Percentiles rank a stretch among this genome's conserved stretches.
Conservation (phyloP, 2,888 invertebrate genomes). For the Euplexia lucipara region DNA sequence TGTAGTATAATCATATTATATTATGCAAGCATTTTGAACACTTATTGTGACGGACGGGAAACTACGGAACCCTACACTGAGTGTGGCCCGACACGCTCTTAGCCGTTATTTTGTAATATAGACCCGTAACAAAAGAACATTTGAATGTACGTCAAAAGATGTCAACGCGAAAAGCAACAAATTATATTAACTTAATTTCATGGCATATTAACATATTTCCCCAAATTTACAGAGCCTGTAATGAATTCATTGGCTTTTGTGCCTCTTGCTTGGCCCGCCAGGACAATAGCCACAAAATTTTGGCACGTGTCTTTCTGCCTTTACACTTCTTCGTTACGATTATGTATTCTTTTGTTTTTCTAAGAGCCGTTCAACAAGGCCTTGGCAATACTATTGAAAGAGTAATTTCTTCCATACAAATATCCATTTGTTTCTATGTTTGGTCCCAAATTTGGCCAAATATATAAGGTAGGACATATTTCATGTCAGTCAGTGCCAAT, state of each 20-base stretch:
- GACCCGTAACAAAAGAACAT: neutral
- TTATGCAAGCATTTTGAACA: too few relatives aligned
- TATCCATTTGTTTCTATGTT: constrained; percentile 74
- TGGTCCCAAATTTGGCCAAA: constrained; percentile 74
- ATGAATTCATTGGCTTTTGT: constrained; percentile 58
- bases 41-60: too few relatives aligned
- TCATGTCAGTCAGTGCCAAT: constrained; percentile 73
- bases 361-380: constrained; percentile 77
- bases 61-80: too few relatives aligned
- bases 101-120: too few relatives aligned
- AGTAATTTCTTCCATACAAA: constrained; percentile 77
- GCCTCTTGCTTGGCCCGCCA: constrained; percentile 50
- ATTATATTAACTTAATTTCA: constrained; percentile 44
- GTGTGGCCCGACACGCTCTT: too few relatives aligned
- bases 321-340: constrained; percentile 68
- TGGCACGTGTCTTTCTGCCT: constrained; percentile 41
- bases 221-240: constrained; percentile 45
- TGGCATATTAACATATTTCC: constrained; percentile 46
- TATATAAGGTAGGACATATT: constrained; percentile 80
- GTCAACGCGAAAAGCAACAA: neutral
- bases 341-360: constrained; percentile 87
- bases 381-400: constrained; percentile 80
- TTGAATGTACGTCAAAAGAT: neutral
- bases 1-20: too few relatives aligned
- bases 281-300: constrained; percentile 60